phyloP scores from a whole-genome alignment of 2,888 invertebrate genomes.

The Metacarcinus magister region DNA sequence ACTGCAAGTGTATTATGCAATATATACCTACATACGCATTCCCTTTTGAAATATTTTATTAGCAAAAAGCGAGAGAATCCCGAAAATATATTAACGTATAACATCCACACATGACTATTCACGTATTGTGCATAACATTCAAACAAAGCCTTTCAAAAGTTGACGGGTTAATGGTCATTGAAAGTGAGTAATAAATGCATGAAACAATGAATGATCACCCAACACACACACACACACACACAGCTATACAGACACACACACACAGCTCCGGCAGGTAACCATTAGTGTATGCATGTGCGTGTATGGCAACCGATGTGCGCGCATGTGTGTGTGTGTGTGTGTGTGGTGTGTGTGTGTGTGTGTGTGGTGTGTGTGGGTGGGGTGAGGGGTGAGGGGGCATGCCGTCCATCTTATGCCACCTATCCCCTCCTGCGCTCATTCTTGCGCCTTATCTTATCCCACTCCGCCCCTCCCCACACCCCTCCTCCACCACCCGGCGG shows the following conservation, averaged over 20 bases:
- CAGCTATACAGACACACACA: not conserved
- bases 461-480: not conserved
- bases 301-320: not conserved
- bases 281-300: not conserved
- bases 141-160: not conserved
- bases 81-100: not conserved
- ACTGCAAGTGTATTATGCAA: not conserved
- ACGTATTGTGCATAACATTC: not conserved
- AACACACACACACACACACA: not conserved
- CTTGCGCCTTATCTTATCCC: not conserved
- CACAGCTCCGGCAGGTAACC: not conserved
- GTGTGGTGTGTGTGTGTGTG: not conserved
- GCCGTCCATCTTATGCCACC: constrained; percentile 38
- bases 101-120: not conserved
- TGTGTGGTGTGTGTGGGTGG: not conserved
- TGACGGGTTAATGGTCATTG: not conserved
- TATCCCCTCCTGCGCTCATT: constrained; percentile 2
- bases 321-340: not conserved
- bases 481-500: not conserved
- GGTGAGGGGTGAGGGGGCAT: not conserved
- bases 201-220: not conserved
- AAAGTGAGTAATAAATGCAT: not conserved
- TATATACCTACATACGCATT: not conserved
- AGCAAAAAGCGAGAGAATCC: not conserved
- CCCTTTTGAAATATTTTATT: not conserved